Conservation (phyloP, 2,888 invertebrate species). For the Leucophenga maculata region DNA sequence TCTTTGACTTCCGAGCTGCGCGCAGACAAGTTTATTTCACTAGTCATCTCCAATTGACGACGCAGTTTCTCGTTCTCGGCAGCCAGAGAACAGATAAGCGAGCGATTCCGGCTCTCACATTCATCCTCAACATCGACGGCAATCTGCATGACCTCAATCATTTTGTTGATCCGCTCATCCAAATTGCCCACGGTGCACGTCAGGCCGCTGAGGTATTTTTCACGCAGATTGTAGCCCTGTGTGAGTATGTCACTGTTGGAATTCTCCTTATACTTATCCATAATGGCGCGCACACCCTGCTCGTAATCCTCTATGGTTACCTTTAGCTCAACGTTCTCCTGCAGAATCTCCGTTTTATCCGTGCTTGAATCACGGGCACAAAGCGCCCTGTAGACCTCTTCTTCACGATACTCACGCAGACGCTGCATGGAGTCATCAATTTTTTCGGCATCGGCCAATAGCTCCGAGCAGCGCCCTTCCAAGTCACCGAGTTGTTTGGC, state of each 20-base stretch:
- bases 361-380: conserved; percentile 37
- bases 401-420: conserved; percentile 38
- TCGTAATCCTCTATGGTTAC: conserved; percentile 40
- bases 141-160: conserved; percentile 43
- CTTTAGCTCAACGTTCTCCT: conserved; percentile 47
- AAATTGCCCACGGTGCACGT: conserved; percentile 34
- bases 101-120: conserved; percentile 37
- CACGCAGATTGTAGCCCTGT: conserved; percentile 35
- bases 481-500: conserved; percentile 34
- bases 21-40: too few relatives aligned
- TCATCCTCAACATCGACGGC: conserved; percentile 33
- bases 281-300: conserved; percentile 38
- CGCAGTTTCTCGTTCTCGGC: conserved; percentile 49
- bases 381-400: conserved; percentile 45
- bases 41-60: conserved; percentile 44
- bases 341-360: conserved; percentile 36
- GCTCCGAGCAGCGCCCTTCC: conserved; percentile 25
- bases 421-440: conserved; percentile 36
- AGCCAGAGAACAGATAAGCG: conserved; percentile 38
- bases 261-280: conserved; percentile 43
- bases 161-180: conserved; percentile 45
- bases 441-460: conserved; percentile 40
- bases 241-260: conserved; percentile 27
- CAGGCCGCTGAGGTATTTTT: conserved; percentile 36
- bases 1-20: too few relatives aligned